phyloP scores from a whole-genome alignment of 2,888 invertebrate species.

The Ennomos erosarius region DNA sequence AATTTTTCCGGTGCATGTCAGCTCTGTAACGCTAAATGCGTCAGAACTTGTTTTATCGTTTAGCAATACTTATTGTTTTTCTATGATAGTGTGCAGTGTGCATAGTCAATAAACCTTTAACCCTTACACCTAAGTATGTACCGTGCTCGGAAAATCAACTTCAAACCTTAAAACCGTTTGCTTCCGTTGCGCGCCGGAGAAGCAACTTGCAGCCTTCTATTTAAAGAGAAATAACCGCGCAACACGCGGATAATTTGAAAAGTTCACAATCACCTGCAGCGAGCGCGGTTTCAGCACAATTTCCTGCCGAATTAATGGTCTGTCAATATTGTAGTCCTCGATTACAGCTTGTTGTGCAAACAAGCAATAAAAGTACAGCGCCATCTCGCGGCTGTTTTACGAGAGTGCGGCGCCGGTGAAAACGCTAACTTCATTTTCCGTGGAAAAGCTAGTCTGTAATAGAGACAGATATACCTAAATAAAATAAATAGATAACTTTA shows the following conservation, averaged over 20 bases:
- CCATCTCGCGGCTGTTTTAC: constrained; percentile 76
- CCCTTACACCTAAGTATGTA: too few species aligned
- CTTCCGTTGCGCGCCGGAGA: not conserved
- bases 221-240: constrained; percentile 73
- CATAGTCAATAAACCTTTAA: too few species aligned
- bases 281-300: constrained; percentile 78
- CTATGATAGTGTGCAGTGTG: too few species aligned
- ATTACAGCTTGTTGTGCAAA: constrained; percentile 80
- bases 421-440: constrained; percentile 12
- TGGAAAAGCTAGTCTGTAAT: constrained; percentile 15
- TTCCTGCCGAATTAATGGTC: constrained; percentile 84
- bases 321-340: constrained; percentile 81
- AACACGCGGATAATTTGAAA: constrained; percentile 82
- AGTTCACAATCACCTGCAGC: constrained; percentile 82
- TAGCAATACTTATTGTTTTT: too few species aligned
- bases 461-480: too few species aligned
- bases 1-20: too few species aligned
- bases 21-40: too few species aligned
- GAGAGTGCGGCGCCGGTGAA: constrained; percentile 59
- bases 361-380: constrained; percentile 74
- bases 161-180: not conserved
- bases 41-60: too few species aligned
- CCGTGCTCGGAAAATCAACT: not conserved
- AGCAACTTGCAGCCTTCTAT: constrained; percentile 58
- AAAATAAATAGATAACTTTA: too few species aligned